Percentiles rank a stretch among this genome's conserved stretches.
Evolutionary conservation across 2,113 vertebrate species (phyloP).

Genomic region (Entelurus aequoreus): DNA sequence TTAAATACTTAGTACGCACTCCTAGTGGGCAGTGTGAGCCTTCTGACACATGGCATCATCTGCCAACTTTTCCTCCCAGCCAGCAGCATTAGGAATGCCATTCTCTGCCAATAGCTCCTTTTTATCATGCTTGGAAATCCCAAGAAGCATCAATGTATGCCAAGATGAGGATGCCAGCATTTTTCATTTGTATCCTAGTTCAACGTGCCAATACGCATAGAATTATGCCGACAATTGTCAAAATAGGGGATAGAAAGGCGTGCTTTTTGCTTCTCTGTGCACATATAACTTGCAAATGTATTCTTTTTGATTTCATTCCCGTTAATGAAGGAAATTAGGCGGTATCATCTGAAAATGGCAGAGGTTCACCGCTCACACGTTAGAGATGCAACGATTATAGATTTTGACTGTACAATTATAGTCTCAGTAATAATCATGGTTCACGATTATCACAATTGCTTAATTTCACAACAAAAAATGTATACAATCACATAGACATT

Average conservation of each 20-base stretch:
- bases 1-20: slow-evolving; percentile 35
- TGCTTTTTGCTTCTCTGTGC: slow-evolving; percentile 17
- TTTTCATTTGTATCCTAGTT: slow-evolving; percentile 60
- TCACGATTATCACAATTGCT: too few species aligned
- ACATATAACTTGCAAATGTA: slow-evolving; percentile 16
- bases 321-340: slow-evolving; percentile 35
- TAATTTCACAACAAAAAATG: too few species aligned
- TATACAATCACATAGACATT: too few species aligned
- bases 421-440: too few species aligned
- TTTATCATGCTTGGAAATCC: slow-evolving; percentile 65
- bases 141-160: slow-evolving; percentile 50
- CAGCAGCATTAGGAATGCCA: slow-evolving; percentile 58
- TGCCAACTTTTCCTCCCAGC: slow-evolving; percentile 55
- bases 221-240: slow-evolving; percentile 44
- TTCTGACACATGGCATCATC: slow-evolving; percentile 43
- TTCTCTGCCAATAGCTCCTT: slow-evolving; percentile 59
- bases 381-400: neutral
- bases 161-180: slow-evolving; percentile 53
- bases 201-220: slow-evolving; percentile 33
- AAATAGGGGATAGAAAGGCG: slow-evolving; percentile 26
- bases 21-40: slow-evolving; percentile 33
- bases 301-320: slow-evolving; percentile 30
- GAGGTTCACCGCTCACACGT: slow-evolving; percentile 28
- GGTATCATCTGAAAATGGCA: slow-evolving; percentile 42
- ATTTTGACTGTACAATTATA: too few species aligned